Evolutionary conservation across 2,888 invertebrate species (phyloP).

Genomic region (Brenthis daphne): DNA sequence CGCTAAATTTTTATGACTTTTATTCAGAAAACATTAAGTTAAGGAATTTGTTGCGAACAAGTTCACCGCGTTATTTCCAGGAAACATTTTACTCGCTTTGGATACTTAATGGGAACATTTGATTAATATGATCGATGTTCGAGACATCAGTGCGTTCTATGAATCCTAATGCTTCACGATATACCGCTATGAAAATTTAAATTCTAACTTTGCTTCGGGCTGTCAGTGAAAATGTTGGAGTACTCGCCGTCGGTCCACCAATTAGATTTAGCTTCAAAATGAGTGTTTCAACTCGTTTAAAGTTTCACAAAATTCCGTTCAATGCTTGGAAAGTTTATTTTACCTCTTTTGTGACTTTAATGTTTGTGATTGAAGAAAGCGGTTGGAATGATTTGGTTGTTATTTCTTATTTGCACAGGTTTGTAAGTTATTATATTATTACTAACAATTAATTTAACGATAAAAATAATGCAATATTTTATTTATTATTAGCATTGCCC

Average conservation of each 20-base stretch:
- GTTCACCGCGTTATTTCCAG: slow-evolving; percentile 1
- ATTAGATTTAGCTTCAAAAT: slow-evolving; percentile 73
- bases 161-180: slow-evolving; percentile 68
- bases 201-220: slow-evolving; percentile 67
- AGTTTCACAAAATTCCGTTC: slow-evolving; percentile 64
- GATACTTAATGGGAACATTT: slow-evolving; percentile 42
- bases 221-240: slow-evolving; percentile 77
- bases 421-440: slow-evolving; percentile 42
- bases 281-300: slow-evolving; percentile 68
- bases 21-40: background rate
- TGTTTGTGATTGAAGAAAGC: slow-evolving; percentile 57
- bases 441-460: background rate
- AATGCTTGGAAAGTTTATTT: slow-evolving; percentile 65
- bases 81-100: slow-evolving; percentile 21
- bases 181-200: slow-evolving; percentile 78
- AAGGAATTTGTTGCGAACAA: background rate
- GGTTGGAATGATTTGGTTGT: slow-evolving; percentile 70
- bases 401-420: slow-evolving; percentile 68
- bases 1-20: background rate
- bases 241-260: slow-evolving; percentile 66
- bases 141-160: slow-evolving; percentile 52
- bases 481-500: too few species aligned
- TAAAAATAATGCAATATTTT: too few species aligned
- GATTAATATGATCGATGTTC: slow-evolving; percentile 72
- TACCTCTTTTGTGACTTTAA: slow-evolving; percentile 54